A percentile compares a stretch with the other conserved stretches of the same genome.
Evolutionary conservation across 2,113 vertebrate genomes (phyloP).

Genomic region (Salvelinus sp.): DNA sequence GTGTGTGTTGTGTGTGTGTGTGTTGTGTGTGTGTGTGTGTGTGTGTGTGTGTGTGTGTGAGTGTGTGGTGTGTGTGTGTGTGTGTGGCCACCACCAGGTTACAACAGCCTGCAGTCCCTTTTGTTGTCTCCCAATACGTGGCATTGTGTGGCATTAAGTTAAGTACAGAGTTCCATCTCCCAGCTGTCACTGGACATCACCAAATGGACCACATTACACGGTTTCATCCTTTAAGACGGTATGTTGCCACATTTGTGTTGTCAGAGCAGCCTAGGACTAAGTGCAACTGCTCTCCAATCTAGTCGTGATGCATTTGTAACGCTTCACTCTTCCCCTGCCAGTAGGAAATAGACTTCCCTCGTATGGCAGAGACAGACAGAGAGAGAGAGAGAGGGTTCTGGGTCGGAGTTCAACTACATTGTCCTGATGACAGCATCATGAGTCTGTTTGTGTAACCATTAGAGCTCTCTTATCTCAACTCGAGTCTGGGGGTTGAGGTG

Average conservation of each 20-base stretch:
- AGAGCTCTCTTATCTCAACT: slow-evolving; percentile 18
- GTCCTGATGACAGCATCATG: slow-evolving; percentile 14
- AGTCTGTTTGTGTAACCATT: slow-evolving; percentile 7
- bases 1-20: slow-evolving; percentile 1
- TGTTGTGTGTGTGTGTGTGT: slow-evolving; percentile 12
- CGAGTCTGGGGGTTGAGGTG: slow-evolving; percentile 14
- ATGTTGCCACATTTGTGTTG: slow-evolving; percentile 1
- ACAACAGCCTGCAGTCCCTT: not conserved
- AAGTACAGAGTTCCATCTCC: slow-evolving; percentile 1
- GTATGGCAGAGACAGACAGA: not conserved
- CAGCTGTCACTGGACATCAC: not conserved
- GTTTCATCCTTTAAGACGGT: slow-evolving; percentile 25
- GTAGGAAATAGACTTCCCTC: not conserved
- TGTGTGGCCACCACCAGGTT: not conserved
- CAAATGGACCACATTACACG: slow-evolving; percentile 13
- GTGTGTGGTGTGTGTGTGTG: not conserved
- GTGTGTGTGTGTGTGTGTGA: not conserved
- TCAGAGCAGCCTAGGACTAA: not conserved
- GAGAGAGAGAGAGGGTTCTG: not conserved
- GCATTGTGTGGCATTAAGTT: slow-evolving; percentile 23
- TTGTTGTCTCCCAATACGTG: not conserved
- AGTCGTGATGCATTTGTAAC: not conserved
- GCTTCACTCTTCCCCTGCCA: not conserved
- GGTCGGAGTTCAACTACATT: slow-evolving; percentile 3
- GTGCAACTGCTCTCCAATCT: slow-evolving; percentile 4